Percentiles rank a stretch among this genome's conserved stretches.
Conservation (phyloP, 1,140 invertebrate species). For the Liolophura sinensis region DNA sequence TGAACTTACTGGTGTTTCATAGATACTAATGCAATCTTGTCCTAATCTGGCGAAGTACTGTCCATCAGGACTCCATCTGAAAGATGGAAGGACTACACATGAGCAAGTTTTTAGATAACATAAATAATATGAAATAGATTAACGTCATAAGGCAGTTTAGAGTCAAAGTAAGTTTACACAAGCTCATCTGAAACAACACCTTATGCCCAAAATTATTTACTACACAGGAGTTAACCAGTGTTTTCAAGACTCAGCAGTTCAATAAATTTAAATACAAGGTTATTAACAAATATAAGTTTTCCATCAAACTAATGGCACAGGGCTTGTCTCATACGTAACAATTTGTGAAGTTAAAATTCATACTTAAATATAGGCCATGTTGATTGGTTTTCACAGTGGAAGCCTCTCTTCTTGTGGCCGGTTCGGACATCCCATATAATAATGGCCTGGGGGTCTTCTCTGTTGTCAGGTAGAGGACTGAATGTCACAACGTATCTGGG, state of each 20-base stretch:
- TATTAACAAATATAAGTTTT: too few species aligned
- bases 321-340: too few species aligned
- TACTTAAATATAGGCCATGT: constrained; percentile 88
- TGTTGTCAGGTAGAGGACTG: constrained; percentile 72
- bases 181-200: too few species aligned
- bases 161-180: too few species aligned
- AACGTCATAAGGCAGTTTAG: too few species aligned
- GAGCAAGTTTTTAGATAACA: neutral
- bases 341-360: too few species aligned
- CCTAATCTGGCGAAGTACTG: constrained; percentile 89
- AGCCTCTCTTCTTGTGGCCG: constrained; percentile 89
- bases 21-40: constrained; percentile 79
- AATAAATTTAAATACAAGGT: neutral
- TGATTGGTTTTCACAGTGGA: constrained; percentile 78
- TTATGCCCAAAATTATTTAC: too few species aligned
- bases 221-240: too few species aligned
- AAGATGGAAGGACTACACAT: constrained; percentile 10
- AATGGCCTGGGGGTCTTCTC: constrained; percentile 60
- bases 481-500: constrained; percentile 87
- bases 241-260: too few species aligned
- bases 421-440: constrained; percentile 86
- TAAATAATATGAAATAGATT: too few species aligned
- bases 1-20: constrained; percentile 74
- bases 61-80: constrained; percentile 92
- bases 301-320: too few species aligned